Base-by-base conservation (phyloP, 2,888 invertebrate species). In the Athalia rosae region DNA sequence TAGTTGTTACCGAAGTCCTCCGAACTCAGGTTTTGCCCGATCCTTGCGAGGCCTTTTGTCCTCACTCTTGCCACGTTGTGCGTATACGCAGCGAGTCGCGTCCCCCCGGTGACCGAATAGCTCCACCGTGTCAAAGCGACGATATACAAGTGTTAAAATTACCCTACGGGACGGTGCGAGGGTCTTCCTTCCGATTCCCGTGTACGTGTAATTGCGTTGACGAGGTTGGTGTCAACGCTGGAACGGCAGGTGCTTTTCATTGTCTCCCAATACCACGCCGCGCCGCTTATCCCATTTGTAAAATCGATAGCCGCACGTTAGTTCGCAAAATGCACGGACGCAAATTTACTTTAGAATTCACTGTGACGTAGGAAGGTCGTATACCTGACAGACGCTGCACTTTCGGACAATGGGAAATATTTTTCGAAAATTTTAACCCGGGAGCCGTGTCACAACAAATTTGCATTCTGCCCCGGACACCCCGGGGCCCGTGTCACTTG, bases 71-170 rank as follows among this genome's bases (percentile, higher is more conserved):
- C n/a, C n/a, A 47, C 74, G 62, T 63, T 77, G 56, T 78, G 78
- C 77, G 79, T 76, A 80, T 79, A 79, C 69, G 77, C 78, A 79
- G 79, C 76, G 76, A n/a, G 81, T 78, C 81, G 82, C 80, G 64
- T 76, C 53, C 53, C 53, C 53, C 53, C 9, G 9, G 11, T 50
- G n/a, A 4, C 9, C 53, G 9, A 7, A 53, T 9, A n/a, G 11
- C 9, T 53, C 53, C n/a, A 7, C 53, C 53, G 53, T 28, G 28
- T 28, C 28, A 28, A 28, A 28, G 28, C 28, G 28, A 28, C 28
- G 28, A 28, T 28, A 28, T 28, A 28, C 28, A 28, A 28, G 28
- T 28, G 28, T 28, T 28, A 28, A 28, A 28, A 28, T 28, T 28
- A 28, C 1, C 28, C 28, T 28, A 28, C 28, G 28, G 28, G 28